These are phyloP conservation scores for Notolepis coatsorum DNA, from an alignment of 2,797 vertebrate genomes.

Conservation along the genomic window DNA sequence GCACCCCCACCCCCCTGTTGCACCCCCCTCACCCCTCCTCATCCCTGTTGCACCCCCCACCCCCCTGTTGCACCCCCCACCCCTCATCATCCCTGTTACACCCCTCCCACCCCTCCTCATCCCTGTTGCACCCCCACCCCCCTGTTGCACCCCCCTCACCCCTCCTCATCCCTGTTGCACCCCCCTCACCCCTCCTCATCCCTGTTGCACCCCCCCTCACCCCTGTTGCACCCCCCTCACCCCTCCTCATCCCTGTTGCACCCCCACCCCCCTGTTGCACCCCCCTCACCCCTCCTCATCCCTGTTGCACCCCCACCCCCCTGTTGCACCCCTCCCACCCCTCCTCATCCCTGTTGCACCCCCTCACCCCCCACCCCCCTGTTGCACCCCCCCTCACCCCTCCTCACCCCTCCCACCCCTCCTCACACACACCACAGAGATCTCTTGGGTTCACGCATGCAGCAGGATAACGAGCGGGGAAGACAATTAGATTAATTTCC, in stretches of 20 bases:
- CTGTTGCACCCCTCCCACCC: too few relatives aligned
- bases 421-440: slow-evolving; percentile 3
- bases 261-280: too few relatives aligned
- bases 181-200: too few relatives aligned
- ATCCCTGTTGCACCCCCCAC: neutral
- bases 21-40: neutral
- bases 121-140: neutral
- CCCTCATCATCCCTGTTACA: too few relatives aligned
- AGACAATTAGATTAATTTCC: slow-evolving; percentile 47
- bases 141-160: too few relatives aligned
- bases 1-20: neutral
- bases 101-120: neutral
- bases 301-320: too few relatives aligned
- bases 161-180: neutral
- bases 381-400: neutral
- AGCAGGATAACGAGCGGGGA: slow-evolving; percentile 12
- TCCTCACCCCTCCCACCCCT: neutral
- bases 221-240: neutral
- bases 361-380: too few relatives aligned
- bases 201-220: neutral
- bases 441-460: slow-evolving; percentile 30
- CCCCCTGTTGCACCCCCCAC: too few relatives aligned
- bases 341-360: neutral
- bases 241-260: too few relatives aligned
- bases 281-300: too few relatives aligned